Evolutionary conservation across 2,113 vertebrate species (phyloP).

Genomic region (Microtus oregoni): DNA sequence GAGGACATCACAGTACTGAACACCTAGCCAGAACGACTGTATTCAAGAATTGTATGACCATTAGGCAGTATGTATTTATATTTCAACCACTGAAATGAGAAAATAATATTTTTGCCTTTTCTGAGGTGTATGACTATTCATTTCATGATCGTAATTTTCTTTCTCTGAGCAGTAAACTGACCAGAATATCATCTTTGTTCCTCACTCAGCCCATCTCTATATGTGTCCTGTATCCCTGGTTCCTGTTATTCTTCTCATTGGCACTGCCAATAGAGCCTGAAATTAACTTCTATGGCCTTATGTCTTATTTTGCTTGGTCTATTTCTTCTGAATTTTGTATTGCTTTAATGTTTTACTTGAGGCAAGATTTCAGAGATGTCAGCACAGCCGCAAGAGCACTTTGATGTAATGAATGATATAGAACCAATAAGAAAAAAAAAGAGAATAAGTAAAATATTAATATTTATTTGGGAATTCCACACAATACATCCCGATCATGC

Average conservation of each 20-base stretch:
- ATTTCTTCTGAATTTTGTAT: slow-evolving; percentile 54
- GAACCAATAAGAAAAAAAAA: slow-evolving; percentile 59
- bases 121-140: background rate
- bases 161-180: slow-evolving; percentile 10
- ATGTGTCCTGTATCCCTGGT: background rate
- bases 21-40: background rate
- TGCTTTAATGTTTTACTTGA: slow-evolving; percentile 58
- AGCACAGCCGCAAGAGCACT: slow-evolving; percentile 51
- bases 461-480: background rate
- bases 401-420: slow-evolving; percentile 66
- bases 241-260: slow-evolving; percentile 57
- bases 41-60: background rate
- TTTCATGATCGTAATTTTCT: background rate
- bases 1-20: background rate
- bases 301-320: slow-evolving; percentile 50
- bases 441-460: slow-evolving; percentile 55
- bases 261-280: slow-evolving; percentile 63
- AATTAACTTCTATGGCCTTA: slow-evolving; percentile 53
- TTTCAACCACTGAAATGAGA: slow-evolving; percentile 3
- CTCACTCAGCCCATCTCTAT: background rate
- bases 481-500: background rate
- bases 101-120: background rate
- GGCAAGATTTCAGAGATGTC: slow-evolving; percentile 53
- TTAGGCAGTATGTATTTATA: background rate
- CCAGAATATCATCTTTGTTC: background rate